These are phyloP conservation scores for Sardina pilchardus DNA, from an alignment of 2,113 vertebrate species.

Conservation along the genomic window DNA sequence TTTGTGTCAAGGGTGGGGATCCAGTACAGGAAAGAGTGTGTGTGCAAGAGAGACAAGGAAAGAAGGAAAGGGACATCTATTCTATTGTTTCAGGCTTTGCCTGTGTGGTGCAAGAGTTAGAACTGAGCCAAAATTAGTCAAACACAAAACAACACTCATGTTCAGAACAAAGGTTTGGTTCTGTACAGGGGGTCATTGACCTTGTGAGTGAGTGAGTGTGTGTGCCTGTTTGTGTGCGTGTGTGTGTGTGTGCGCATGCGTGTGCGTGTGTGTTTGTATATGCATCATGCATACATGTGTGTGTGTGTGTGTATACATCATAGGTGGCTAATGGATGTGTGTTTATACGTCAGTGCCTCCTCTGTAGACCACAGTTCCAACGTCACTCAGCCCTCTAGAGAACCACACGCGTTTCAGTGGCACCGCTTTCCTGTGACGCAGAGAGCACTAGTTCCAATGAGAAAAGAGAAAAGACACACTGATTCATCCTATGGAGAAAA, in stretches of 20 bases:
- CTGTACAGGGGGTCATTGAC: not conserved
- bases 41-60: not conserved
- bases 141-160: not conserved
- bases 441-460: too few relatives aligned
- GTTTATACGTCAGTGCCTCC: not conserved
- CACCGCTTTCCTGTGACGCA: not conserved
- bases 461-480: too few relatives aligned
- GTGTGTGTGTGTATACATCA: not conserved
- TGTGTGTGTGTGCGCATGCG: not conserved
- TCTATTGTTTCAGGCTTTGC: not conserved
- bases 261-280: not conserved
- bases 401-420: not conserved
- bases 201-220: too few relatives aligned
- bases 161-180: not conserved
- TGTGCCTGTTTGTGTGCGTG: not conserved
- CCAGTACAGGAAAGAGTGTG: not conserved
- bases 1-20: too few relatives aligned
- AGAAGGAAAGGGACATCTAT: not conserved
- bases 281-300: not conserved
- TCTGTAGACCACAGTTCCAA: not conserved
- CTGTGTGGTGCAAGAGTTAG: not conserved
- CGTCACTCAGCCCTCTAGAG: not conserved
- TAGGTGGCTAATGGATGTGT: not conserved
- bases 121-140: not conserved
- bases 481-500: not conserved